A percentile compares a stretch with the other conserved stretches of the same genome.
Conservation (phyloP, 2,113 vertebrate genomes). For the Ahaetulla prasina region DNA sequence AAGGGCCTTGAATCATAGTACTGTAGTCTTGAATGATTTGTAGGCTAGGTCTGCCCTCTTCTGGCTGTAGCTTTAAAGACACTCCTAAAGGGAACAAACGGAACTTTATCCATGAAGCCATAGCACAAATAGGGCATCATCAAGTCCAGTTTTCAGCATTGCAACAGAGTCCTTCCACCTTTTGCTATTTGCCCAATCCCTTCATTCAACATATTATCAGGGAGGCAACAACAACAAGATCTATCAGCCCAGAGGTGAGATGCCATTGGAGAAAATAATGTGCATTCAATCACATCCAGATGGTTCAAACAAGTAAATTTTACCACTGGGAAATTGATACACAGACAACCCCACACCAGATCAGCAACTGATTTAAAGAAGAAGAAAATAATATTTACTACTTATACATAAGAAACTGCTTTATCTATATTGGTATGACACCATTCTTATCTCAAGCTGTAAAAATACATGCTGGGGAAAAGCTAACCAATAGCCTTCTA, state of each 20-base stretch:
- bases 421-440: background rate
- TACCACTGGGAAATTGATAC: background rate
- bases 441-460: background rate
- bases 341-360: background rate
- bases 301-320: background rate
- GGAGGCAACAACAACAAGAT: background rate
- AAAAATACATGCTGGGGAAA: background rate
- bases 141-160: background rate
- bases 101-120: background rate
- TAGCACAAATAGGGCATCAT: background rate
- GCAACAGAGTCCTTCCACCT: background rate
- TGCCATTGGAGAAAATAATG: background rate
- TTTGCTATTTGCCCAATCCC: background rate
- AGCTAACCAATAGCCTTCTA: background rate
- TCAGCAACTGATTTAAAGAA: background rate
- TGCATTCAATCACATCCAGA: background rate
- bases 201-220: background rate
- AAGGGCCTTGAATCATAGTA: background rate
- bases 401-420: background rate
- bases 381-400: background rate
- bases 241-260: background rate
- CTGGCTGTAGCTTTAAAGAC: constrained; percentile 4
- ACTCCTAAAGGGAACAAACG: background rate
- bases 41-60: constrained; percentile 50
- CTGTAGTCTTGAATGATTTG: background rate